Conservation (phyloP, 2,888 invertebrate genomes). For the Tanypteryx hageni region DNA sequence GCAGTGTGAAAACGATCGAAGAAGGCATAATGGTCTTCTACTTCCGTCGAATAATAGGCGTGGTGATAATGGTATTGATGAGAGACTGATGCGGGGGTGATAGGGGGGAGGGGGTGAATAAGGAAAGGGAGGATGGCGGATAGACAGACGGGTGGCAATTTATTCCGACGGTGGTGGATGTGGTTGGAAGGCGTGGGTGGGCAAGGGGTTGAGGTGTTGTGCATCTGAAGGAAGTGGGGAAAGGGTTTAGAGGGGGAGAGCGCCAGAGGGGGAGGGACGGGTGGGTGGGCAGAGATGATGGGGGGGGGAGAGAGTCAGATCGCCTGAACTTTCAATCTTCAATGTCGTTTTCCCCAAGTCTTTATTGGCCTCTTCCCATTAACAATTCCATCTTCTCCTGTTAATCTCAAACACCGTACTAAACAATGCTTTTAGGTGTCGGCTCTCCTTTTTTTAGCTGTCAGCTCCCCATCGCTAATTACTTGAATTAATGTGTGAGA, state of each 20-base stretch:
- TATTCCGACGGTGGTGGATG: constrained; percentile 50
- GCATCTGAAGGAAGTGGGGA: constrained; percentile 58
- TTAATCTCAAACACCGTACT: not conserved
- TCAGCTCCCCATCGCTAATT: constrained; percentile 31
- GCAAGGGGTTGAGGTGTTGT: constrained; percentile 48
- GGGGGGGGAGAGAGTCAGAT: constrained; percentile 12
- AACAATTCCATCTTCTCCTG: not conserved
- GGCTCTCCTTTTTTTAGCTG: not conserved
- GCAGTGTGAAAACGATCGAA: constrained; percentile 45
- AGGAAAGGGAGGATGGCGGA: constrained; percentile 38
- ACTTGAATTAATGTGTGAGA: constrained; percentile 20
- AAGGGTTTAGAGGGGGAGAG: constrained; percentile 1
- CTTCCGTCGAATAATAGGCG: constrained; percentile 60
- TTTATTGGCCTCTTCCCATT: constrained; percentile 1
- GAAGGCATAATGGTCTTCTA: constrained; percentile 51
- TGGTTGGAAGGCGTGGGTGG: constrained; percentile 59
- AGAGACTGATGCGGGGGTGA: constrained; percentile 36
- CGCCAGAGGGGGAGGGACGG: not conserved
- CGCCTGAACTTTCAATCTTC: not conserved
- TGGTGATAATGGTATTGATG: constrained; percentile 63
- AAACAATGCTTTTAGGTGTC: constrained; percentile 28
- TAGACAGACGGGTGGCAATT: constrained; percentile 54
- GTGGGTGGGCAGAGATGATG: not conserved
- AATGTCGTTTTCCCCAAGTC: not conserved
- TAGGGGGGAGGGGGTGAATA: not conserved